A percentile compares a stretch with the other conserved stretches of the same genome.
phyloP scores from a whole-genome alignment of 2,113 vertebrate species.

The Engraulis encrasicolus region DNA sequence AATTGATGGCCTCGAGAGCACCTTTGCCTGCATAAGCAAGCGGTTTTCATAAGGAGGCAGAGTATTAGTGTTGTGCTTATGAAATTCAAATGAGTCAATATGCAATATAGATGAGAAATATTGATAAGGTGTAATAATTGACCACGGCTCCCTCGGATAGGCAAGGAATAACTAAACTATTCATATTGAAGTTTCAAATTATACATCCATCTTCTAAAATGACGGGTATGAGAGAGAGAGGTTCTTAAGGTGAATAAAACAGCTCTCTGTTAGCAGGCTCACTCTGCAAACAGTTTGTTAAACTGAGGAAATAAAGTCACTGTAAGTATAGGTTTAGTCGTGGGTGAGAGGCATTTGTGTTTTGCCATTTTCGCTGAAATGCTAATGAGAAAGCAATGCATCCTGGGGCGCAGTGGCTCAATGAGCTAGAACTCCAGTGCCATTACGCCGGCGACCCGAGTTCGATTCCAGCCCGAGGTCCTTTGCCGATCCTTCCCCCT shows the following conservation, averaged over 20 bases:
- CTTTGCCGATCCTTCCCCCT: too few species aligned
- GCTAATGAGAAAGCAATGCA: too few species aligned
- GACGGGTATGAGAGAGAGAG: neutral
- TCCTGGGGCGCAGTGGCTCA: too few species aligned
- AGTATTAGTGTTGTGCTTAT: slow-evolving; percentile 71
- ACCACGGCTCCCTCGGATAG: slow-evolving; percentile 48
- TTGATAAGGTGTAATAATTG: slow-evolving; percentile 67
- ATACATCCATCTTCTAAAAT: slow-evolving; percentile 35
- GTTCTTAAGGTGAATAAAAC: neutral
- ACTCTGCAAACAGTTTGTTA: neutral
- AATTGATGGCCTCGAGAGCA: slow-evolving; percentile 65
- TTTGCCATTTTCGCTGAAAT: too few species aligned
- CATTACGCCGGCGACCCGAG: too few species aligned
- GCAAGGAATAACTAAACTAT: slow-evolving; percentile 48
- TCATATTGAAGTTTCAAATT: slow-evolving; percentile 55
- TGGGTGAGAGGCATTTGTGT: too few species aligned
- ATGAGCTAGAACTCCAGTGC: too few species aligned
- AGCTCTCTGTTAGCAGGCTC: neutral
- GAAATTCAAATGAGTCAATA: slow-evolving; percentile 70
- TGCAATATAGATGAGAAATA: slow-evolving; percentile 56
- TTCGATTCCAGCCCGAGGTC: too few species aligned
- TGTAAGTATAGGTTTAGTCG: neutral
- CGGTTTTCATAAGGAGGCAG: slow-evolving; percentile 60
- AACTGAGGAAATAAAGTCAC: neutral
- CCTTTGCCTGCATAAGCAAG: slow-evolving; percentile 62